Conservation (phyloP, 2,888 invertebrate genomes). For the Leistus spinibarbis region DNA sequence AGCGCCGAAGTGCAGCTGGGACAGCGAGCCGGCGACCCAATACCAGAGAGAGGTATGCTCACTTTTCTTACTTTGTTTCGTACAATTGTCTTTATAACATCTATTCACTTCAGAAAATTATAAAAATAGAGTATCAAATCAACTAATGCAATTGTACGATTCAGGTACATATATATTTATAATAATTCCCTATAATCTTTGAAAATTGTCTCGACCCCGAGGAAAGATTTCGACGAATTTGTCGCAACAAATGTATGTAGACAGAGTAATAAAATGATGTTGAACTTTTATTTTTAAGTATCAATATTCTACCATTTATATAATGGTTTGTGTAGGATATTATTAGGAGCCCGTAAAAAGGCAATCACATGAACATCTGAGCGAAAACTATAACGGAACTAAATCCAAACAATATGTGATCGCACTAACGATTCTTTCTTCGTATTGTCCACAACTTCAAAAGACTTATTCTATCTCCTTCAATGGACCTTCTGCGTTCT, state of each 20-base stretch:
- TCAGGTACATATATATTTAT: no score
- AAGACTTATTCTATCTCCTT: not conserved
- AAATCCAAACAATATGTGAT: not conserved
- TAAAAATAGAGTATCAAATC: no score
- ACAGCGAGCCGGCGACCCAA: slow-evolving; percentile 73
- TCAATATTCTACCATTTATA: not conserved
- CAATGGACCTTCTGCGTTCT: not conserved
- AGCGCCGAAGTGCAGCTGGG: slow-evolving; percentile 73
- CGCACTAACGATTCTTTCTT: not conserved
- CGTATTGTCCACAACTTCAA: not conserved
- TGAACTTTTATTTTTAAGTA: not conserved
- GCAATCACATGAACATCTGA: not conserved
- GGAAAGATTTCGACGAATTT: no score
- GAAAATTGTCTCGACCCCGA: no score
- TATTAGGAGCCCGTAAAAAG: not conserved
- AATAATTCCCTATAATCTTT: no score
- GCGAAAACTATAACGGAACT: not conserved
- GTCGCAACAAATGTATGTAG: no score
- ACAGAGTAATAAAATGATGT: not conserved
- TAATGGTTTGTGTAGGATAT: not conserved
- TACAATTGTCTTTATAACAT: not conserved
- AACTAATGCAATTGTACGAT: no score
- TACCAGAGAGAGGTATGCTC: slow-evolving; percentile 76
- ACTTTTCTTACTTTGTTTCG: not conserved
- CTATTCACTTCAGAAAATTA: not conserved